A percentile compares a stretch with the other conserved stretches of the same genome.
These are phyloP conservation scores for Steinernema scapterisci DNA, from an alignment of 2,888 invertebrate species.

Conservation along the genomic window DNA sequence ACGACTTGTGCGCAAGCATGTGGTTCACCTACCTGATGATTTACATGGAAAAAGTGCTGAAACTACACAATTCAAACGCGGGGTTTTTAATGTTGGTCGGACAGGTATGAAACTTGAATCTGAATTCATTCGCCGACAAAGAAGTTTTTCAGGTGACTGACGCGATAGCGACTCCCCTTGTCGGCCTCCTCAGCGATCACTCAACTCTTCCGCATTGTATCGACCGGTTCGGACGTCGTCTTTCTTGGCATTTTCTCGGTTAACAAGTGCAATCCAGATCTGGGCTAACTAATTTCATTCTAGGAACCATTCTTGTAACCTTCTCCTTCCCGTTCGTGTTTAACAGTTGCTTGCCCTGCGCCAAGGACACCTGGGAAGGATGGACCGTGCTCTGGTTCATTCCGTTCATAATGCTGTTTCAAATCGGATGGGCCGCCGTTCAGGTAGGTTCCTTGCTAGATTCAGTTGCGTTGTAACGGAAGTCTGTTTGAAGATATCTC, in stretches of 20 bases:
- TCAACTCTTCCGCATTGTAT: slow-evolving; percentile 73
- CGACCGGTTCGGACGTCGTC: slow-evolving; percentile 78
- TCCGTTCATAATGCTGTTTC: slow-evolving; percentile 76
- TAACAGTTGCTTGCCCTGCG: slow-evolving; percentile 58
- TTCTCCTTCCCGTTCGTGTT: slow-evolving; percentile 86
- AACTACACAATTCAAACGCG: slow-evolving; percentile 61
- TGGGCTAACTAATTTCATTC: slow-evolving; percentile 4
- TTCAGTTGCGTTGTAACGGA: not conserved
- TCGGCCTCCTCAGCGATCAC: slow-evolving; percentile 81
- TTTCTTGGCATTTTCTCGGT: slow-evolving; percentile 89
- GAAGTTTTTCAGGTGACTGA: slow-evolving; percentile 75
- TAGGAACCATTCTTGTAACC: slow-evolving; percentile 74
- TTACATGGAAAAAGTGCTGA: slow-evolving; percentile 75
- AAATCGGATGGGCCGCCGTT: slow-evolving; percentile 89
- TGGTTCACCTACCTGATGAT: slow-evolving; percentile 91
- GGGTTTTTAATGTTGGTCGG: slow-evolving; percentile 79
- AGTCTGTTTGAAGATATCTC: slow-evolving; percentile 75
- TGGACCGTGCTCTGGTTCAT: slow-evolving; percentile 73
- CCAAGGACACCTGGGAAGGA: slow-evolving; percentile 47
- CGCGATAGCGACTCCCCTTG: slow-evolving; percentile 83
- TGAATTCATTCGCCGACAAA: not conserved
- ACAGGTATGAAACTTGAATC: slow-evolving; percentile 67
- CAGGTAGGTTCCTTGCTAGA: slow-evolving; percentile 70
- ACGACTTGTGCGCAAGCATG: slow-evolving; percentile 88
- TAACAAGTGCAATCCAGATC: slow-evolving; percentile 53